Conservation (phyloP, 2,113 vertebrate species). For the Tursiops truncatus region DNA sequence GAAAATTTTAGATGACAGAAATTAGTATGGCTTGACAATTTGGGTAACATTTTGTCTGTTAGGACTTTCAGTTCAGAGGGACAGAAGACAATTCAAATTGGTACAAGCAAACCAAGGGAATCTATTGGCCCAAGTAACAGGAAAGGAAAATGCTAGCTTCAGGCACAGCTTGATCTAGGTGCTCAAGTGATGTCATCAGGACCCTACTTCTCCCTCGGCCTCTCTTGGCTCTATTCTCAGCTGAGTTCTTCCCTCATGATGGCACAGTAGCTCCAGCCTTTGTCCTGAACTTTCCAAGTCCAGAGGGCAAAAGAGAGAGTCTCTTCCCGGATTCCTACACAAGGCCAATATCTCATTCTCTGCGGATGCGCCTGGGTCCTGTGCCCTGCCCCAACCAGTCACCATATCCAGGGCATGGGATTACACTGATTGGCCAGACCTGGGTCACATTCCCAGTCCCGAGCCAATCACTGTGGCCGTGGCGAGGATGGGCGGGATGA, state of each 20-base stretch:
- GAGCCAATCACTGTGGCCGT: not conserved
- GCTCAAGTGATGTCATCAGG: fast-evolving
- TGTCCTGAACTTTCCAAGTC: not conserved
- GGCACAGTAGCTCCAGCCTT: not conserved
- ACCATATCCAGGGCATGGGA: fast-evolving
- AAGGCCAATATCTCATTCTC: not conserved
- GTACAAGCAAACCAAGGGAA: not conserved
- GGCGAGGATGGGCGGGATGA: not conserved
- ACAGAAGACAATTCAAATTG: not conserved
- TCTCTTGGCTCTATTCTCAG: not conserved
- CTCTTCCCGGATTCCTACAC: too few relatives aligned
- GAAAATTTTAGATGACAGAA: not conserved
- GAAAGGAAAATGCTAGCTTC: not conserved
- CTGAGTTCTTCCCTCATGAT: not conserved
- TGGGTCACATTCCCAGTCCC: not conserved
- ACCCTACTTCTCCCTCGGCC: fast-evolving
- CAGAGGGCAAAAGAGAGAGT: not conserved
- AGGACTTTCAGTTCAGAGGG: not conserved
- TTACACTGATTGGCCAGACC: not conserved
- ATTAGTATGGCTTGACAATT: not conserved
- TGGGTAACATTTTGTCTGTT: not conserved
- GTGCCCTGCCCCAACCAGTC: not conserved
- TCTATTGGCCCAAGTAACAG: not conserved
- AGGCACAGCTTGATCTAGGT: not conserved
- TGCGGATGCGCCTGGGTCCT: fast-evolving